Conservation (phyloP, 2,888 invertebrate genomes). For the Lottia gigantea region DNA sequence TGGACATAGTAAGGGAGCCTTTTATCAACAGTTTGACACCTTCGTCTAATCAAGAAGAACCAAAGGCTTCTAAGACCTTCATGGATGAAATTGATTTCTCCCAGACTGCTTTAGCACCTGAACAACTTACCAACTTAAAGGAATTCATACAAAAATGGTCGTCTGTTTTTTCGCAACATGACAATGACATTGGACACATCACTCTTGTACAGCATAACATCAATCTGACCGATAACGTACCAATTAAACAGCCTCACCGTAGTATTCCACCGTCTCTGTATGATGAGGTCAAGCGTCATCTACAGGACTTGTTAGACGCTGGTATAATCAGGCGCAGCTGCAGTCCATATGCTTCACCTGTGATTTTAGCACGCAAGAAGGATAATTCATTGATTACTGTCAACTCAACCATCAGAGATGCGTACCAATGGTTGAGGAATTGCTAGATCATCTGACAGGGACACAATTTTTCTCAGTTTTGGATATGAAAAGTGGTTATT, state of each 20-base stretch:
- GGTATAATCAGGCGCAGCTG: neutral
- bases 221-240: neutral
- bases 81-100: neutral
- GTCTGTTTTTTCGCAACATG: neutral
- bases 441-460: slow-evolving; percentile 12
- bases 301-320: neutral
- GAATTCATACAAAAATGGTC: neutral
- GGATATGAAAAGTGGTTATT: neutral
- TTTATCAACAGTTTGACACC: neutral
- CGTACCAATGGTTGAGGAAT: slow-evolving; percentile 19
- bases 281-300: neutral
- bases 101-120: neutral
- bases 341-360: too few species aligned
- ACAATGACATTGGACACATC: neutral
- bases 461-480: neutral
- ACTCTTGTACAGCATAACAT: neutral
- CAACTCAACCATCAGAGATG: slow-evolving; percentile 19
- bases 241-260: neutral
- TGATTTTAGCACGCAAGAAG: slow-evolving; percentile 18
- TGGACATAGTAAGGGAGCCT: neutral
- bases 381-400: slow-evolving; percentile 14
- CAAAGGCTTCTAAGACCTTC: neutral
- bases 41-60: too few species aligned
- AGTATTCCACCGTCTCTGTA: neutral
- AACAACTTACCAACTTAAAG: neutral